Percentiles rank a stretch among this genome's conserved stretches.
phyloP scores from a whole-genome alignment of 1,140 invertebrate species.

The Trichonephila clavata region DNA sequence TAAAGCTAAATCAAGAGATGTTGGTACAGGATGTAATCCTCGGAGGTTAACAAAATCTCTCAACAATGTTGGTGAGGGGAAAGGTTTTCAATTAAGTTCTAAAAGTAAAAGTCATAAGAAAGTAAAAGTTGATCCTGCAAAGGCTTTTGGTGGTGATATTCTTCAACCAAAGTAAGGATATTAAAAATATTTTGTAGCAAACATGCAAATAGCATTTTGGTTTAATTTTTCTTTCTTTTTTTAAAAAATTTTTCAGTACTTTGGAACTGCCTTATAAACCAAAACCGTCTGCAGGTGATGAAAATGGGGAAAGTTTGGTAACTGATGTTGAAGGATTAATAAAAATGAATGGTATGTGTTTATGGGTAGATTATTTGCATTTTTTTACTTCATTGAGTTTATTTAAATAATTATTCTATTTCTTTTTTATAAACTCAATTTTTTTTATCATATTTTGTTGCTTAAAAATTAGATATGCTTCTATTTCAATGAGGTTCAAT shows the following conservation, averaged over 20 bases:
- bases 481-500: too few relatives aligned
- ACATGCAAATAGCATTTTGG: neutral
- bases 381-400: too few relatives aligned
- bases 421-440: too few relatives aligned
- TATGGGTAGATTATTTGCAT: neutral
- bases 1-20: constrained; percentile 68
- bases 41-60: constrained; percentile 75
- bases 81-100: constrained; percentile 81
- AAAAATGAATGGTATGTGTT: neutral
- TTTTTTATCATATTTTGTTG: too few relatives aligned
- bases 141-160: constrained; percentile 81
- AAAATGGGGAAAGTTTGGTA: constrained; percentile 40
- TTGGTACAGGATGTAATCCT: neutral
- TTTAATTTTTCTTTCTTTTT: neutral
- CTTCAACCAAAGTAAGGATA: constrained; percentile 80
- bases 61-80: constrained; percentile 78
- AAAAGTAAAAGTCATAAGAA: constrained; percentile 82
- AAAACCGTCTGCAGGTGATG: neutral
- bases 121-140: constrained; percentile 80
- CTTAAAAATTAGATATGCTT: too few relatives aligned
- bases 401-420: too few relatives aligned
- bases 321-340: neutral
- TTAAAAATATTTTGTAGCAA: neutral
- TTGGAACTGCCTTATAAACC: constrained; percentile 78
- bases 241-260: constrained; percentile 75